Base-by-base conservation (phyloP, 23 tunicate genomes). In the Trididemnum nubilum region DNA sequence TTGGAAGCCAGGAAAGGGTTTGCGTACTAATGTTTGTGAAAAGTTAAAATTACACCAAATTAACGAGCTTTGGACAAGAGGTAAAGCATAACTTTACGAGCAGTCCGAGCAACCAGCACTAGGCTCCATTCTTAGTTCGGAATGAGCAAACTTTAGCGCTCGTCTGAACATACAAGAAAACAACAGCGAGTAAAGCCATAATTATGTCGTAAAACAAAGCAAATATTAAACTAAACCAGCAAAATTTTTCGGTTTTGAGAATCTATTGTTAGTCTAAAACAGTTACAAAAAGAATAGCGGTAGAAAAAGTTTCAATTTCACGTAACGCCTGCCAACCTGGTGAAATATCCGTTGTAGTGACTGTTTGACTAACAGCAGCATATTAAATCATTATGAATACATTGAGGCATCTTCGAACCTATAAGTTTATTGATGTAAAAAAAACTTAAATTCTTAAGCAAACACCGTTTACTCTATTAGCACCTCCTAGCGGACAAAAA, bases 21-120 rank as follows among this genome's bases (percentile, higher is more conserved):
- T n/a, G n/a, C n/a, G n/a, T n/a, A n/a, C 15, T 15, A 44, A 44
- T 7, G 54, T 44, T 44, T 44, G 54, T 7, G 54, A 7, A 21
- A n/a, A 61, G 74, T 33, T 67, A 67, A 67, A 67, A 31, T 67
- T 30, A n/a, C 38, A 31, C 67, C n/a, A 22, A 61, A 24, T 12
- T 61, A 61, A 61, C 67, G 67, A 61, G 67, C 67, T 61, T 61
- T 61, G 67, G 67, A 22, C 67, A 15, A 21, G 26, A 22, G 67
- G 26, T 12, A n/a, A 12, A 61, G n/a, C 26, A 15, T 61, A 61
- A 26, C n/a, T 61, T 61, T 61, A 61, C 26, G 67, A 61, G 28
- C 29, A 61, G 29, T 61, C 26, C 18, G 67, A n/a, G 29, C 67
- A 24, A 26, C 5, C 28, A 61, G 29, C 22, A 4, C 29, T 61